Percentiles rank a stretch among this genome's conserved stretches.
These are phyloP conservation scores for Galaxea fascicularis DNA, from an alignment of 92 coral and sea anemone genomes.

Conservation along the genomic window DNA sequence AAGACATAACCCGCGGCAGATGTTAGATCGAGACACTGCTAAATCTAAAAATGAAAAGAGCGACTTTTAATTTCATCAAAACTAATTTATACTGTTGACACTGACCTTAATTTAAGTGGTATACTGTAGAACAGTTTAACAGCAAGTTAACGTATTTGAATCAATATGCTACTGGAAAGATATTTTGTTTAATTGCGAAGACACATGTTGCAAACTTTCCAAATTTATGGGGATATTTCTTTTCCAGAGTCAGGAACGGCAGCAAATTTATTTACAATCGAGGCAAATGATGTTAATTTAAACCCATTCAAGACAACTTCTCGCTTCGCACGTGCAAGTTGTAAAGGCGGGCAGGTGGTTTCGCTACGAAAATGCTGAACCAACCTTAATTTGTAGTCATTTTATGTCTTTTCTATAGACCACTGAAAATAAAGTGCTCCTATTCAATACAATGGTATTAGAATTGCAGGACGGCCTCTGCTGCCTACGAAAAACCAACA, in stretches of 20 bases:
- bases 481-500: not conserved
- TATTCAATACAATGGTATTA: not conserved
- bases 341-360: constrained; percentile 41
- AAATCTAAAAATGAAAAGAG: not conserved
- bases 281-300: constrained; percentile 32
- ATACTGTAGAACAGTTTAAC: not conserved
- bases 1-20: not conserved
- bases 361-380: not conserved
- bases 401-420: not conserved
- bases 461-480: not conserved
- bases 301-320: constrained; percentile 34
- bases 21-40: not conserved
- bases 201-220: not conserved
- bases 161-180: not conserved
- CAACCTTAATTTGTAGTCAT: not conserved
- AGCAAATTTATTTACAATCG: constrained; percentile 20
- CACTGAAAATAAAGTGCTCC: not conserved
- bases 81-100: not conserved
- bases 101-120: not conserved
- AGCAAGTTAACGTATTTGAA: not conserved
- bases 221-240: not conserved
- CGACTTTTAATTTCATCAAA: constrained; percentile 44
- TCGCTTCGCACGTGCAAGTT: constrained; percentile 41
- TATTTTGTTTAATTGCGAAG: not conserved
- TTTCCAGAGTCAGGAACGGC: not conserved